Percentiles rank a stretch among this genome's conserved stretches.
These are phyloP conservation scores for Megalops atlanticus DNA, from an alignment of 2,113 vertebrate species.

Conservation along the genomic window DNA sequence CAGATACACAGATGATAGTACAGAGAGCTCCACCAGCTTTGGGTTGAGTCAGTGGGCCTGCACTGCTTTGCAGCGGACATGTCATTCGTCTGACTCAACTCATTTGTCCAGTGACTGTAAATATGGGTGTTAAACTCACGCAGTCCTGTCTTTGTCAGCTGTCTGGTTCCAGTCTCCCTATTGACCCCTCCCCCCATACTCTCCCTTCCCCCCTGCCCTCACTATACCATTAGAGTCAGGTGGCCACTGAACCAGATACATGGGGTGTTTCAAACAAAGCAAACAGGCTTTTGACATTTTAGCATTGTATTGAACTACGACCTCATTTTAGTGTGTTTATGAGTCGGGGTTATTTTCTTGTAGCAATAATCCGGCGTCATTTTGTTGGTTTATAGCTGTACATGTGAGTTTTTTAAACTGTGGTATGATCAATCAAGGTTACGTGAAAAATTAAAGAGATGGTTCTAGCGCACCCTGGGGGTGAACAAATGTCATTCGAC, in stretches of 20 bases:
- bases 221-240: background rate
- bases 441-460: background rate
- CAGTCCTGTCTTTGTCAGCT: conserved; percentile 2
- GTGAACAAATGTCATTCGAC: background rate
- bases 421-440: background rate
- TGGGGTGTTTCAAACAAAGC: background rate
- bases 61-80: background rate
- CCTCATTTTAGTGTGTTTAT: too few species aligned
- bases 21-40: too few species aligned
- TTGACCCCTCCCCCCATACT: background rate
- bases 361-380: too few species aligned
- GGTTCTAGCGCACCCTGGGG: background rate
- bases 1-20: too few species aligned
- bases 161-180: background rate
- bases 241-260: background rate
- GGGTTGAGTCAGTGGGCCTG: too few species aligned
- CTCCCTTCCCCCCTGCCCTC: background rate
- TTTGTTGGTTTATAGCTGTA: too few species aligned
- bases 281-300: too few species aligned
- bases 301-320: too few species aligned
- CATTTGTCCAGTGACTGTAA: conserved; percentile 9
- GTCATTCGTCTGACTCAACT: conserved; percentile 5
- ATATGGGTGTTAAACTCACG: background rate
- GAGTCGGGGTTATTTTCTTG: too few species aligned
- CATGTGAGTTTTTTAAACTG: background rate